Conservation (phyloP, 2,797 vertebrate genomes). For the Mormyrus hasselquistii region DNA sequence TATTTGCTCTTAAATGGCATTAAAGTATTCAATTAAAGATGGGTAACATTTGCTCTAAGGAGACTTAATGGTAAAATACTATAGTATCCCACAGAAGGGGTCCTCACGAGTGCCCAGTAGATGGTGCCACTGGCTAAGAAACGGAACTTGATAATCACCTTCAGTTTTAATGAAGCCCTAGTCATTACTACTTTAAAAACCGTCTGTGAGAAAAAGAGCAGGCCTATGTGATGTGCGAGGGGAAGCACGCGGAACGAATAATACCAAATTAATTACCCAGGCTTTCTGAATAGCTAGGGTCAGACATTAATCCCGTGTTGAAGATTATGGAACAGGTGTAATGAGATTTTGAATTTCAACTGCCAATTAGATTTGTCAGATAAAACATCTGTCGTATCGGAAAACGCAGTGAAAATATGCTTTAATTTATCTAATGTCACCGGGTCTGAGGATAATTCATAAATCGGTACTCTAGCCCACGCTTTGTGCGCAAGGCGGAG, state of each 20-base stretch:
- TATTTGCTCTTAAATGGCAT: not conserved
- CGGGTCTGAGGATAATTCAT: not conserved
- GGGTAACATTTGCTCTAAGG: not conserved
- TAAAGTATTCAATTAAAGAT: not conserved
- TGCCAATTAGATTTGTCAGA: not conserved
- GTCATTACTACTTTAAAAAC: not conserved
- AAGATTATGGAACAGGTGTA: not conserved
- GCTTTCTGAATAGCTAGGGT: not conserved
- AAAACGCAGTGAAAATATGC: not conserved
- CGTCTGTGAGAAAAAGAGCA: not conserved
- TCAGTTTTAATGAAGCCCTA: not conserved
- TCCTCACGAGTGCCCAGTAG: not conserved
- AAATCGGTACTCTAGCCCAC: not conserved
- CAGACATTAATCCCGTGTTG: not conserved
- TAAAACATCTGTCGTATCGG: not conserved
- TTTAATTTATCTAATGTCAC: not conserved
- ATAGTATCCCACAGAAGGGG: too few relatives aligned
- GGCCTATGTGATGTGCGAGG: not conserved
- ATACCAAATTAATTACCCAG: not conserved
- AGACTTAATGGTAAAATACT: not conserved
- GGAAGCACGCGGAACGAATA: not conserved
- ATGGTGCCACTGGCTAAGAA: not conserved
- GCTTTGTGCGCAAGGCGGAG: not conserved
- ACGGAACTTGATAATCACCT: not conserved
- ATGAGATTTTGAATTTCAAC: not conserved